Percentiles rank a stretch among this genome's conserved stretches.
Evolutionary conservation across 1,140 invertebrate genomes (phyloP).

Genomic region (Drosophila repleta): DNA sequence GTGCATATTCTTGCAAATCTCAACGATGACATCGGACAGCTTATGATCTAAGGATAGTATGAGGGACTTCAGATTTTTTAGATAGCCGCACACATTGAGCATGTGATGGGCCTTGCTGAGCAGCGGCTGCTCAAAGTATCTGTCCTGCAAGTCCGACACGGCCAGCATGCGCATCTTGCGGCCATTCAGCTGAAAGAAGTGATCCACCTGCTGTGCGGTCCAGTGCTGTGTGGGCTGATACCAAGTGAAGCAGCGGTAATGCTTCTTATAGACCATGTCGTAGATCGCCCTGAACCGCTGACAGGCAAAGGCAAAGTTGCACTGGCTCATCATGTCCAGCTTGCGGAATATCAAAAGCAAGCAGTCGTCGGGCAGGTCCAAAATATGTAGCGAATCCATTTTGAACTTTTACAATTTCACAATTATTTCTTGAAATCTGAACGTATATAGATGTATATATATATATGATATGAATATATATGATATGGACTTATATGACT

Average conservation of each 20-base stretch:
- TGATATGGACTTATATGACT: background rate
- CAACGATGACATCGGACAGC: slow-evolving; percentile 6
- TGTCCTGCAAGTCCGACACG: background rate
- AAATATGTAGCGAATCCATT: slow-evolving; percentile 13
- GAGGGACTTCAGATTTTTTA: slow-evolving; percentile 13
- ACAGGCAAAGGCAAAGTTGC: slow-evolving; percentile 19
- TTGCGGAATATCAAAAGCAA: slow-evolving; percentile 5
- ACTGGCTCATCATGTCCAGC: slow-evolving; percentile 21
- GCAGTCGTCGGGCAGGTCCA: slow-evolving; percentile 27
- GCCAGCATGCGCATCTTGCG: slow-evolving; percentile 21
- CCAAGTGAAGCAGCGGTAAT: slow-evolving; percentile 15
- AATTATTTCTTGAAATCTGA: background rate
- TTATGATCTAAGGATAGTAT: slow-evolving; percentile 8
- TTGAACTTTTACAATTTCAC: background rate
- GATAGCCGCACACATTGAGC: slow-evolving; percentile 8
- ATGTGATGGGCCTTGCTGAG: slow-evolving; percentile 4
- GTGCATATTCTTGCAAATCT: slow-evolving; percentile 17
- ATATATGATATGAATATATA: too few relatives aligned
- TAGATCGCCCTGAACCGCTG: slow-evolving; percentile 19
- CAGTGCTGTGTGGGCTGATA: background rate
- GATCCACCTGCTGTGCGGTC: slow-evolving; percentile 1
- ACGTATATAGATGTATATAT: slow-evolving; percentile 2
- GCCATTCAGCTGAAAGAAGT: slow-evolving; percentile 34
- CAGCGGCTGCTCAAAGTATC: background rate
- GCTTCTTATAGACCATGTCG: background rate